Evolutionary conservation across 2,888 invertebrate genomes (phyloP).

Genomic region (Ennomos fuscantarius): DNA sequence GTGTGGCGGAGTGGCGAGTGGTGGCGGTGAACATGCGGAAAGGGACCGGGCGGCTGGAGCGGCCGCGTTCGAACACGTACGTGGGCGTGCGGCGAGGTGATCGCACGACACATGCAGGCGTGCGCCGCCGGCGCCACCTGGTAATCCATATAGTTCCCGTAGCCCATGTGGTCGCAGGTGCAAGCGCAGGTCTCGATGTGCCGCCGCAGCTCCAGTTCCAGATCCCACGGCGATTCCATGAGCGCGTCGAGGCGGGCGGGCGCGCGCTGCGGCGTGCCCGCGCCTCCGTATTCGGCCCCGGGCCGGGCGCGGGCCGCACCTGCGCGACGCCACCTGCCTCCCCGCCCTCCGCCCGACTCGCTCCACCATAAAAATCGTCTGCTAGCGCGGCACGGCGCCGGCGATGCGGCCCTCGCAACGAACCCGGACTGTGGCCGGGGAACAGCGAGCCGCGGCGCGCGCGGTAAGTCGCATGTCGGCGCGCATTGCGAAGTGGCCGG

Average conservation of each 20-base stretch:
- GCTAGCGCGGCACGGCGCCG: constrained; percentile 72
- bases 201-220: constrained; percentile 93
- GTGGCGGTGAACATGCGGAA: constrained; percentile 54
- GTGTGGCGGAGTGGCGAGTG: constrained; percentile 13
- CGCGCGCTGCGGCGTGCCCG: constrained; percentile 72
- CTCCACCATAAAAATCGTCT: constrained; percentile 71
- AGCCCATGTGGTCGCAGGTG: constrained; percentile 97
- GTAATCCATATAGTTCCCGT: constrained; percentile 96
- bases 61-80: constrained; percentile 57
- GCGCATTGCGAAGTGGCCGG: constrained; percentile 70
- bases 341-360: constrained; percentile 69
- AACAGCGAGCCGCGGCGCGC: constrained; percentile 69
- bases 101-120: constrained; percentile 81
- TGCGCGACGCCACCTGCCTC: constrained; percentile 76
- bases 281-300: constrained; percentile 73
- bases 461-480: constrained; percentile 61
- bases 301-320: constrained; percentile 77
- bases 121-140: constrained; percentile 87
- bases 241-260: constrained; percentile 71
- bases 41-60: constrained; percentile 45
- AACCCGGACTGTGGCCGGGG: constrained; percentile 69
- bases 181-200: constrained; percentile 96
- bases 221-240: constrained; percentile 86
- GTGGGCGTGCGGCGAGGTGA: constrained; percentile 83
- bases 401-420: constrained; percentile 72